phyloP scores from a whole-genome alignment of 1,140 invertebrate genomes.

The Leptopilina boulardi region DNA sequence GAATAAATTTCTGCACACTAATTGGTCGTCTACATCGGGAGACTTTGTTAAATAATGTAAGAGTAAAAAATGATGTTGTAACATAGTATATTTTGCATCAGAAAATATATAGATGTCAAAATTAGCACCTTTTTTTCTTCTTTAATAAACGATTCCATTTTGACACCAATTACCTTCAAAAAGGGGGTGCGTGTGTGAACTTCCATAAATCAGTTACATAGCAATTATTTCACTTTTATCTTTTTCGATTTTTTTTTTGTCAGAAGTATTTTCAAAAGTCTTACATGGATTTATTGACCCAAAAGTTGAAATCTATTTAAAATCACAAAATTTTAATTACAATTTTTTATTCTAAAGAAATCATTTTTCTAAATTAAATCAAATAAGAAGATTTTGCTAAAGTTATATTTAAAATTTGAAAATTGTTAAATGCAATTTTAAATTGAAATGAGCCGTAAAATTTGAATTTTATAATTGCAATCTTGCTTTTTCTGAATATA shows the following conservation, averaged over 20 bases:
- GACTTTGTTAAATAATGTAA: neutral
- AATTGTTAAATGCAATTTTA: too few species aligned
- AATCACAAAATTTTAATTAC: too few species aligned
- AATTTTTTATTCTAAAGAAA: too few species aligned
- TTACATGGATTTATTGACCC: neutral
- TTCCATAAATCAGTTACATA: neutral
- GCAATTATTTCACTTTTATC: neutral
- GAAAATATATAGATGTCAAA: conserved; percentile 23
- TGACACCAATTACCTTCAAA: neutral
- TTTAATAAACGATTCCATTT: neutral
- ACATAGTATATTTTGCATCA: conserved; percentile 4
- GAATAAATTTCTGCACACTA: neutral
- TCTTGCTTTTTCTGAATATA: too few species aligned
- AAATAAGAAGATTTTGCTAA: too few species aligned
- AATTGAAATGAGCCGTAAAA: too few species aligned
- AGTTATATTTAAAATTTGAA: too few species aligned
- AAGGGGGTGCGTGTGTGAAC: neutral
- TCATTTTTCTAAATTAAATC: too few species aligned
- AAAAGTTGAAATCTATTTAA: neutral
- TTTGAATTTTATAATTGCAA: too few species aligned
- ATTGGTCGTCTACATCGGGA: neutral
- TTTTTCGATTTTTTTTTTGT: neutral
- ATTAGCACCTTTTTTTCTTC: neutral
- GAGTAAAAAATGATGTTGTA: neutral
- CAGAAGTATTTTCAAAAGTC: neutral